Evolutionary conservation across 2,113 vertebrate species (phyloP), one percentile per base, ranked within the genome.

Genomic region (Aix galericulata): DNA sequence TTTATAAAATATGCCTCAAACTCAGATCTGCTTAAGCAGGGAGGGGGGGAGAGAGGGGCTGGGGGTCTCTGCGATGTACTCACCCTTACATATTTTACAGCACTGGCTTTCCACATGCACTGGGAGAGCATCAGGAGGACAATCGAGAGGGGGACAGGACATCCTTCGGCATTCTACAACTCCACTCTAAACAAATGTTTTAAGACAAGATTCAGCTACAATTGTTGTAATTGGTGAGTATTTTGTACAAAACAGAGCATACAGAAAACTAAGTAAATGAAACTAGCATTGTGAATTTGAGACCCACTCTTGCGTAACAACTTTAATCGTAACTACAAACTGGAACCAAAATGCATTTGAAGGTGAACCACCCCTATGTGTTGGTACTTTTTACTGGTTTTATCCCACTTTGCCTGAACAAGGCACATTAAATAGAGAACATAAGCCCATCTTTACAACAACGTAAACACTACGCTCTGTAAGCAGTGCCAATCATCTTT

Each of bases 11-110:
- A 4, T 0, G 2, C 18, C 23, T 48, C 5, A 48, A 22, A 17
- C 15, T 40, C 23, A 26, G 59, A 34, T 27, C 36, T 46, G 31
- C 38, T 74, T 26, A 20, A 56, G 36, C 0, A 17, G 67, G 20
- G 22, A 23, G 9, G 5, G 21, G 0, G 31, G 5, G 3, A 5
- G 40, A 40, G 13, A 40, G 40, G 13, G 40, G 40, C 40, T 40
- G 40, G 40, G 64, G 68, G 13, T 20, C 5, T 8, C 2, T 4
- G 27, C 3, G 25, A 22, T 12, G 11, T 75, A 99, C 99, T 98
- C 94, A 99, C 99, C 99, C 96, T 98, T 97, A 97, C 99, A 99
- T 46, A 98, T 98, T 96, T 98, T 99, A 96, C 99, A 99, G 97
- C 99, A 99, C 60, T 98, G 98, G 34, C 97, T 98, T 0, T 98